Evolutionary conservation across 2,113 vertebrate genomes (phyloP).

Genomic region (Corapipo altera): DNA sequence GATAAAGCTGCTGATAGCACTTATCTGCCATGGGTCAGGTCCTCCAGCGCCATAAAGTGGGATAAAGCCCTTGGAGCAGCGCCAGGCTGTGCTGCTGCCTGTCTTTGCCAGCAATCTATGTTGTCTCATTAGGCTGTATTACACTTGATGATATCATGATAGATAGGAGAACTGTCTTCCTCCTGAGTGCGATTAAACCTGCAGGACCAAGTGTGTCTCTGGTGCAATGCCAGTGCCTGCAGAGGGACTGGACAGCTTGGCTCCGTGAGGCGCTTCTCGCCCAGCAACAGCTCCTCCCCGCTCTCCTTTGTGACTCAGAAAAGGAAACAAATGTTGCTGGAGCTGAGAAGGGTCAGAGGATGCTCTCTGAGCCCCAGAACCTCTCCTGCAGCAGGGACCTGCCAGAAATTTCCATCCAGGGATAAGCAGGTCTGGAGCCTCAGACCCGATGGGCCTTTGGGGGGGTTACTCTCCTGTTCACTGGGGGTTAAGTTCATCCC

Average conservation of each 20-base stretch:
- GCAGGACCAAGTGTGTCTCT: background rate
- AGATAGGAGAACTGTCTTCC: background rate
- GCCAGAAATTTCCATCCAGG: background rate
- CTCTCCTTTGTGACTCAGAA: background rate
- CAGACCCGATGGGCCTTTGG: rapidly evolving
- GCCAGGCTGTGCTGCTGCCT: background rate
- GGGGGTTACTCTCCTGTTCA: background rate
- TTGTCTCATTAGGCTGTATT: background rate
- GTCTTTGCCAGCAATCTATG: background rate
- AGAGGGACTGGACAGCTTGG: background rate
- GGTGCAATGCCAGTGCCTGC: background rate
- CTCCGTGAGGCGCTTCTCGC: background rate
- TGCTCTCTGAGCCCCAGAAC: rapidly evolving
- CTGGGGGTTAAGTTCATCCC: background rate
- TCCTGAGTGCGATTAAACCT: background rate
- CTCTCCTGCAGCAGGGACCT: background rate
- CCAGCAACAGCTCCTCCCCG: background rate
- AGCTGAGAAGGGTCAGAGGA: background rate
- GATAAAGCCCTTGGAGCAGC: background rate
- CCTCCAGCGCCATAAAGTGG: no score
- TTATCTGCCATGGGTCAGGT: rapidly evolving
- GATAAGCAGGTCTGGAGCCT: background rate
- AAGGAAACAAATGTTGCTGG: background rate
- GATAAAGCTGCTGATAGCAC: background rate
- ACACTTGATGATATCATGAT: background rate